Base-by-base conservation (phyloP, 2,888 invertebrate genomes). In the Lycia hirtaria region DNA sequence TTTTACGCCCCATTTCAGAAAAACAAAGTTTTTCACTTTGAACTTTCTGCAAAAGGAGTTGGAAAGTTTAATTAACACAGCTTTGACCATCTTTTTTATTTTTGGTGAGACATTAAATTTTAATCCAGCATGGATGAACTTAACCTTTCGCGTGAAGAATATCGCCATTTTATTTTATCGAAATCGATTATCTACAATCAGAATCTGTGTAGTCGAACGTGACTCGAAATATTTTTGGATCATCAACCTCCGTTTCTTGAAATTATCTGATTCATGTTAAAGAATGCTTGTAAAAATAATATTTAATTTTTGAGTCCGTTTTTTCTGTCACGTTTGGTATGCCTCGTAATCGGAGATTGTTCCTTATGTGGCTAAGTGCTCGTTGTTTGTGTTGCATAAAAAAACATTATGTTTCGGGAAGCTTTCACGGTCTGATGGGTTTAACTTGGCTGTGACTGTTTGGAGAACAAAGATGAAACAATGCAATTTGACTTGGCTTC, bases 291-390 rank as follows among this genome's bases (percentile, higher is more conserved):
- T 73, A 69, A 75, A 78, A 74, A 72, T 72, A 75, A 68, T 65
- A 67, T 53, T 52, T 19, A 32, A 50, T 56, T 56, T 57, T 40
- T 28, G 17, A 10, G 38, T 44, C 56, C 48, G 71, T 71, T 72
- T 71, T 69, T 70, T 69, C 63, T 68, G 68, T 61, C 61, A 40
- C 56, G 65, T 60, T n/a, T 24, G 51, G 47, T 41, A 47, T 43
- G 45, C 47, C 19, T 22, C 57, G 72, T 59, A 73, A 74, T 64
- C 45, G 60, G 72, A 72, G 63, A 68, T 60, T 57, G 62, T 64
- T 59, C 67, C 59, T 54, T 67, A 60, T 67, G 72, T 56, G 59
- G 71, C 64, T 73, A 72, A 80, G 73, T 78, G 80, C 74, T 69
- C 37, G 28, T 51, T 75, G 69, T 75, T 75, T 77, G 62, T 67